These are phyloP conservation scores for Congeria kusceri DNA, from an alignment of 2,888 invertebrate species.

Conservation along the genomic window DNA sequence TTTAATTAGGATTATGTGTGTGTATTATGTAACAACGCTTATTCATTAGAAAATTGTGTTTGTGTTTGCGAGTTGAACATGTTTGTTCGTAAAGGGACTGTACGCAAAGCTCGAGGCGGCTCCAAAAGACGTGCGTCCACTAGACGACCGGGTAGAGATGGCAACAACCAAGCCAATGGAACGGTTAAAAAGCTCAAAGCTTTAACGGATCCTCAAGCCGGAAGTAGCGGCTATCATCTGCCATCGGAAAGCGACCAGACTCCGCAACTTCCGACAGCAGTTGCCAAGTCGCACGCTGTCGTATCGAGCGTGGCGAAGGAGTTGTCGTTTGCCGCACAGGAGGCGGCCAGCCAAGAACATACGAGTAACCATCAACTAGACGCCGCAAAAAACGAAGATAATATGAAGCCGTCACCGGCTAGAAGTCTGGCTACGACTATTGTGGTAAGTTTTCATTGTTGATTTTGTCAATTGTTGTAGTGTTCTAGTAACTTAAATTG, in stretches of 20 bases:
- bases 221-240: neutral
- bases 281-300: neutral
- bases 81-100: slow-evolving; percentile 9
- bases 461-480: too few relatives aligned
- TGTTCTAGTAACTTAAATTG: neutral
- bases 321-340: neutral
- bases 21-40: too few relatives aligned
- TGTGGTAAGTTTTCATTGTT: too few relatives aligned
- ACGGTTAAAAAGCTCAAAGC: neutral
- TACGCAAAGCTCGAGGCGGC: slow-evolving; percentile 2
- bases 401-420: neutral
- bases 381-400: neutral
- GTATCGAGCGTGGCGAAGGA: neutral
- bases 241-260: neutral
- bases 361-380: neutral
- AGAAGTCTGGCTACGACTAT: slow-evolving; percentile 3
- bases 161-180: neutral
- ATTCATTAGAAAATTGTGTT: too few relatives aligned
- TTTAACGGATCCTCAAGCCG: neutral
- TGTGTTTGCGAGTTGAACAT: too few relatives aligned
- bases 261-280: neutral
- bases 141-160: neutral
- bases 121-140: neutral
- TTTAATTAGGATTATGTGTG: too few relatives aligned
- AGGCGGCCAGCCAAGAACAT: too few relatives aligned